Percentiles rank a stretch among this genome's conserved stretches.
These are phyloP conservation scores for Nothobranchius furzeri DNA, from an alignment of 2,113 vertebrate genomes.

Conservation along the genomic window DNA sequence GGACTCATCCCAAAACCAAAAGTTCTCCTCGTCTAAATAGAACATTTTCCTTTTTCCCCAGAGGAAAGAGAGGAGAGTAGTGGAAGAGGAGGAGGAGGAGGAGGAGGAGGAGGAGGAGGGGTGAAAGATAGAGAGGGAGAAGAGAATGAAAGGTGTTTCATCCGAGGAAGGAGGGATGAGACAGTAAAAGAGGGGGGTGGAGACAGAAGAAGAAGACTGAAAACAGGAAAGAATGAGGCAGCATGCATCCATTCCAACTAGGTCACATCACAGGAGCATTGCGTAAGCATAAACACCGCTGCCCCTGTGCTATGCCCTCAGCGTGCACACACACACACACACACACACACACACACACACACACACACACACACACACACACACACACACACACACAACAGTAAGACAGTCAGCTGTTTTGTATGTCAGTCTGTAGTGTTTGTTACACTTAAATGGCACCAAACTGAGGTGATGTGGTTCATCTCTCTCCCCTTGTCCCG, in stretches of 20 bases:
- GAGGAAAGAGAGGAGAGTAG: slow-evolving; percentile 25
- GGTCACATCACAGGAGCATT: slow-evolving; percentile 79
- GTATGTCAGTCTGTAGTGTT: slow-evolving; percentile 22
- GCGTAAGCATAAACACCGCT: slow-evolving; percentile 76
- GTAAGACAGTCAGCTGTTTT: slow-evolving; percentile 22
- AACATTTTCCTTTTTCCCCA: slow-evolving; percentile 44
- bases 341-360: slow-evolving; percentile 22
- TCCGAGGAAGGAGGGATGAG: slow-evolving; percentile 26
- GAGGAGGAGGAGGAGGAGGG: not conserved
- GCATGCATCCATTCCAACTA: slow-evolving; percentile 74
- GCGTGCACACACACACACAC: slow-evolving; percentile 16
- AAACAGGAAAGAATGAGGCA: slow-evolving; percentile 49
- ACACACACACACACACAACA: too few relatives aligned
- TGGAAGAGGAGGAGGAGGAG: not conserved
- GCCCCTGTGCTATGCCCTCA: slow-evolving; percentile 73
- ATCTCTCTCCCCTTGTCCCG: slow-evolving; percentile 15
- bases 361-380: too few relatives aligned
- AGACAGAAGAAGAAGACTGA: slow-evolving; percentile 12
- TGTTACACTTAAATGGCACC: slow-evolving; percentile 15
- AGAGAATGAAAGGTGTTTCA: slow-evolving; percentile 4
- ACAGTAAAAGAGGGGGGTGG: slow-evolving; percentile 12
- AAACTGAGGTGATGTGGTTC: slow-evolving; percentile 8
- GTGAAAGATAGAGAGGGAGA: not conserved
- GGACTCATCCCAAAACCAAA: slow-evolving; percentile 79
- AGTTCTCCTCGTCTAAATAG: slow-evolving; percentile 74